These are phyloP conservation scores for Bellardia pandia DNA, from an alignment of 2,888 invertebrate species.

Conservation along the genomic window DNA sequence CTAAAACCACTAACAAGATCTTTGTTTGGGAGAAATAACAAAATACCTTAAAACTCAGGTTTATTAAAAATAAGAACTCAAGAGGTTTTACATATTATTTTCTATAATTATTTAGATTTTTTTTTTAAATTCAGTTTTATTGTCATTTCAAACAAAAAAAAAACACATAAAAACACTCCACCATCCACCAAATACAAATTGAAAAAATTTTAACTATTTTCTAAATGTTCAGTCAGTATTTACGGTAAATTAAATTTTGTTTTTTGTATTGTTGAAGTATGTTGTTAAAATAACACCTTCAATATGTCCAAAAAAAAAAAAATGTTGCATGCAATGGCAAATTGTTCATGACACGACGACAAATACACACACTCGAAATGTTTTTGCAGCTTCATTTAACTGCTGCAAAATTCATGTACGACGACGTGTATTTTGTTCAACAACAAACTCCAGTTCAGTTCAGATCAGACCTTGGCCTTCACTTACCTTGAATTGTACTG, in stretches of 20 bases:
- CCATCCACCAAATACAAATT: conserved; percentile 1
- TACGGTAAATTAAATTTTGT: conserved; percentile 69
- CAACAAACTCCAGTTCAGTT: conserved; percentile 45
- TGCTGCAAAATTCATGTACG: conserved; percentile 36
- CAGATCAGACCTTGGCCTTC: conserved; percentile 83
- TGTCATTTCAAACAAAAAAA: conserved; percentile 1
- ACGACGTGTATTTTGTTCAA: conserved; percentile 46
- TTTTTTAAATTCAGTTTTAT: neutral
- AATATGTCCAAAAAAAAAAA: conserved; percentile 54
- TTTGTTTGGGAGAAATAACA: conserved; percentile 43
- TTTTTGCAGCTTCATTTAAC: conserved; percentile 64
- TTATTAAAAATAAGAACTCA: conserved; percentile 28
- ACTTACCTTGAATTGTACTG: conserved; percentile 82
- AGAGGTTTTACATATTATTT: neutral
- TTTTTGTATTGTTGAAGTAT: conserved; percentile 52
- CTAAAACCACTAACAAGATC: conserved; percentile 47
- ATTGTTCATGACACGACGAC: conserved; percentile 57
- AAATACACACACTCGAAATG: conserved; percentile 43
- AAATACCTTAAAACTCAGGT: neutral
- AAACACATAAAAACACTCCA: neutral
- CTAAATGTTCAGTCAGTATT: conserved; percentile 50
- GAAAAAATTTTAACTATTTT: neutral
- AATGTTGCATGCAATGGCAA: conserved; percentile 67
- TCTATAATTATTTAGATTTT: neutral
- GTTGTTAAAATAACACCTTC: conserved; percentile 68